Conservation (phyloP, 2,113 vertebrate species). For the Lamprotornis superbus region DNA sequence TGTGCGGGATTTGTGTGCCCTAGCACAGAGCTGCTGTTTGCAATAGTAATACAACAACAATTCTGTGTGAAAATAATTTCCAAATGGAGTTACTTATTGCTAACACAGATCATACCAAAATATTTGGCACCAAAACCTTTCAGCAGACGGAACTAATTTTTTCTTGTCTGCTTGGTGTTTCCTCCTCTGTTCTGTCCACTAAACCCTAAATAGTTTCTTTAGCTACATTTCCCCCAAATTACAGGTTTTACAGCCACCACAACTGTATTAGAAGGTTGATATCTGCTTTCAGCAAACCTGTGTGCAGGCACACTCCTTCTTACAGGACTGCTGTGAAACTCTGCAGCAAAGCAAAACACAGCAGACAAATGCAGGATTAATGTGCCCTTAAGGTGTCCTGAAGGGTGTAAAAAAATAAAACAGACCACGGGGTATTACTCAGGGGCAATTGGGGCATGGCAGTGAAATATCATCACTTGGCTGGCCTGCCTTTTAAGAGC, state of each 20-base stretch:
- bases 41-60: neutral
- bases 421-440: neutral
- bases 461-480: neutral
- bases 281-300: neutral
- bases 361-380: neutral
- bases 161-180: neutral
- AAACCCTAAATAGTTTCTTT: neutral
- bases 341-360: neutral
- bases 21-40: constrained; percentile 15
- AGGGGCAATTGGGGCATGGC: neutral
- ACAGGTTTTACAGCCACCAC: neutral
- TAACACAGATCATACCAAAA: neutral
- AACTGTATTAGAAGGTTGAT: neutral
- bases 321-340: neutral
- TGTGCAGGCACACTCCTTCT: neutral
- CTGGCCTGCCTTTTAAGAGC: neutral
- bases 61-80: neutral
- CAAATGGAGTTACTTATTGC: constrained; percentile 40
- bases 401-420: neutral
- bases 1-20: neutral
- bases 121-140: constrained; percentile 4
- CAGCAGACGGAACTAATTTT: neutral
- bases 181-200: neutral
- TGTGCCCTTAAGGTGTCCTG: neutral
- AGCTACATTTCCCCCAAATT: neutral